Conservation (phyloP, 2,797 vertebrate species). For the Peromyscus attwateri region DNA sequence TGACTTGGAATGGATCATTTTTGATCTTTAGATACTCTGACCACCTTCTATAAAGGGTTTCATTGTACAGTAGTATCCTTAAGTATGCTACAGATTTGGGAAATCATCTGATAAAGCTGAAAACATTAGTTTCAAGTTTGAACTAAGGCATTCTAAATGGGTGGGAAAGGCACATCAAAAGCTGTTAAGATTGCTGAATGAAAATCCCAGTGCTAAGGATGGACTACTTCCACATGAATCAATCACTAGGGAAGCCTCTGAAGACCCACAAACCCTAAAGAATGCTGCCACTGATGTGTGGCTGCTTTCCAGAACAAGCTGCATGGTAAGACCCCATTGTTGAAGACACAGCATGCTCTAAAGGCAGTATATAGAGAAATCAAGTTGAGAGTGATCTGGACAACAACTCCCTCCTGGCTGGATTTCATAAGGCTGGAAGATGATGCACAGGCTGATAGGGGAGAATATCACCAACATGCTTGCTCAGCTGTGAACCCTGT, state of each 20-base stretch:
- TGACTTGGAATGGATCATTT: background rate
- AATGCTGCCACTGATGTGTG: too few species aligned
- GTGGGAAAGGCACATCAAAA: background rate
- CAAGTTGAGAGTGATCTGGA: background rate
- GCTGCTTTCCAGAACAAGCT: background rate
- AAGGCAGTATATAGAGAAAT: background rate
- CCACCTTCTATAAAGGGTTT: too few species aligned
- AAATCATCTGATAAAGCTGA: background rate
- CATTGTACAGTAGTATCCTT: too few species aligned
- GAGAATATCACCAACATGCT: background rate
- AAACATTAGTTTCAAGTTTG: background rate
- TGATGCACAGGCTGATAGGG: background rate
- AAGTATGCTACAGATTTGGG: too few species aligned
- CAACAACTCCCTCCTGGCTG: background rate
- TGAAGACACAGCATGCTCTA: background rate
- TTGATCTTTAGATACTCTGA: background rate
- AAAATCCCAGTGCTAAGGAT: background rate
- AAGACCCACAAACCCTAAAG: background rate
- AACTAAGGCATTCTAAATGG: background rate
- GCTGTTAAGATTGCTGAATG: background rate
- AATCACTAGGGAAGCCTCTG: background rate
- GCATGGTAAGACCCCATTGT: background rate
- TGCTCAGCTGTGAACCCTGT: background rate
- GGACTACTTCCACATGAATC: background rate
- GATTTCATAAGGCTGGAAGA: too few species aligned